Percentiles rank a stretch among this genome's conserved stretches.
These are phyloP conservation scores for Acleris holmiana DNA, from an alignment of 2,888 invertebrate species.

Conservation along the genomic window DNA sequence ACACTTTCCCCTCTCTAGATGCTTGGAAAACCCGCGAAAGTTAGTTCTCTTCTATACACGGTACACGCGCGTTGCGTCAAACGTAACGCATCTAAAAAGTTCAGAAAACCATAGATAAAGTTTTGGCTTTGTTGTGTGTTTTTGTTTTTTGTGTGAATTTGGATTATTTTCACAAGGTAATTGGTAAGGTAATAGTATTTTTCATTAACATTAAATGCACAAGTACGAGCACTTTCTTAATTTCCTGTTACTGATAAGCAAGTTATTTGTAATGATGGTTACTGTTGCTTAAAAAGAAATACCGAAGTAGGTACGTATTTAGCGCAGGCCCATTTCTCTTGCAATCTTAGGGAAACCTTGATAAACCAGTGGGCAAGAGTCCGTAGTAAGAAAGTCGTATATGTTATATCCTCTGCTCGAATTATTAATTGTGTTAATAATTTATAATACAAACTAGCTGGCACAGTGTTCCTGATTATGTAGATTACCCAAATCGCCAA, in stretches of 20 bases:
- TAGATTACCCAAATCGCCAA: neutral
- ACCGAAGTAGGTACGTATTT: no score
- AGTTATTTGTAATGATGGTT: no score
- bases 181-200: slow-evolving; percentile 9
- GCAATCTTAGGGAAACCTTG: no score
- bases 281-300: no score
- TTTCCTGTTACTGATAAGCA: no score
- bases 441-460: neutral
- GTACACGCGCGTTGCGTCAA: slow-evolving; percentile 32
- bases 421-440: neutral
- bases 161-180: slow-evolving; percentile 6
- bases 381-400: no score
- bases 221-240: no score
- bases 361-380: no score
- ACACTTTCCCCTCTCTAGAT: slow-evolving; percentile 73
- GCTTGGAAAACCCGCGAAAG: slow-evolving; percentile 64
- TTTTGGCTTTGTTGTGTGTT: slow-evolving; percentile 8
- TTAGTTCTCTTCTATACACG: slow-evolving; percentile 35
- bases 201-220: neutral
- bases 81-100: slow-evolving; percentile 23
- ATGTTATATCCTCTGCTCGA: no score
- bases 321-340: no score
- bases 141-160: slow-evolving; percentile 14
- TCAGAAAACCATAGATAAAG: slow-evolving; percentile 11
- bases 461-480: no score